Evolutionary conservation across 1,140 invertebrate species (phyloP), one percentile per base, ranked within the genome.

Genomic region (Drosophila athabasca): DNA sequence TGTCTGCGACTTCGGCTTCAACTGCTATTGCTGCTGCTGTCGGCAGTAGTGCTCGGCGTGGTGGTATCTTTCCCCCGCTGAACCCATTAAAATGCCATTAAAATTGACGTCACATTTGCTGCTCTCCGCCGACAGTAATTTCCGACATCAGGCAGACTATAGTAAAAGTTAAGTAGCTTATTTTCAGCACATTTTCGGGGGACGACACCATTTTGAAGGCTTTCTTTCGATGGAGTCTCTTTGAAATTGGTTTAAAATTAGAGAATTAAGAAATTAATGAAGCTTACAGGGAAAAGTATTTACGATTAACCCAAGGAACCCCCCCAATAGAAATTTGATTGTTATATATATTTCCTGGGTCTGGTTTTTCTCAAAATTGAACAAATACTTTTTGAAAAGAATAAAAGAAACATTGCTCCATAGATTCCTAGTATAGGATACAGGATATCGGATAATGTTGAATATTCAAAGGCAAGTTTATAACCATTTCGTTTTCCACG

Each of bases 61-160:
- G 0, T 19, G 17, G 17, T 19, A 19, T 19, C 17, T 1, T 19
- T 26, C 53, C 39, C 31, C 35, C 52, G 15, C 44, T 39, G 49
- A 70, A 64, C 77, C 81, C 81, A 85, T 85, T 85, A 85, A 85
- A 85, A 87, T 81, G 69, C 78, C 81, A 85, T 85, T 80, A 85
- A 85, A 85, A 65, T 81, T 81, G 78, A 80, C 65, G 65, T 65
- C 74, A 59, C 51, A 67, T 22, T 19, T 19, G 77, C 19, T 48
- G 55, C 50, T 78, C 53, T 64, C 60, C 45, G 24, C 24, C 22
- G 57, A 54, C 64, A 66, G 66, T 71, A 79, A 79, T 79, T 74
- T 70, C 49, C 64, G 64, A 66, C 79, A 54, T 68, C 76, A 8
- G 35, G 35, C 35, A 13, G 4, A 39, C 35, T 41, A 4, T 13